A percentile compares a stretch with the other conserved stretches of the same genome.
Conservation (phyloP, 2,888 invertebrate genomes). For the Parnassius mnemosyne region DNA sequence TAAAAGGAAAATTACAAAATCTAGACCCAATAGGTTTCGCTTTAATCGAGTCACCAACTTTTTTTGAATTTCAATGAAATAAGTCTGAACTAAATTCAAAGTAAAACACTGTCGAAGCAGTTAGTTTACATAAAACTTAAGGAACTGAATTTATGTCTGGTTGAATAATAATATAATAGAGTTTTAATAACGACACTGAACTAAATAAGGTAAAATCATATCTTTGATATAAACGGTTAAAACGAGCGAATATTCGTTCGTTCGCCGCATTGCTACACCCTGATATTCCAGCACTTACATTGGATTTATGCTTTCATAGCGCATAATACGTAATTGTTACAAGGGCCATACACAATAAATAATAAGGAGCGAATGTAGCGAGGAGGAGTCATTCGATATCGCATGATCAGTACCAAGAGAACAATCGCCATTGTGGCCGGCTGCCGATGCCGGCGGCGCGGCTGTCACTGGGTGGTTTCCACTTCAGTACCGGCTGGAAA, state of each 20-base stretch:
- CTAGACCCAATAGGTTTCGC: too few relatives aligned
- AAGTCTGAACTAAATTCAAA: too few relatives aligned
- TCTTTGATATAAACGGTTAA: too few relatives aligned
- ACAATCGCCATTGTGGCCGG: slow-evolving; percentile 71
- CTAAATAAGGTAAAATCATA: too few relatives aligned
- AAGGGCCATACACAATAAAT: slow-evolving; percentile 48
- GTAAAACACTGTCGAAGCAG: too few relatives aligned
- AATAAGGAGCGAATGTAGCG: slow-evolving; percentile 47
- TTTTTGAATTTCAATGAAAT: too few relatives aligned
- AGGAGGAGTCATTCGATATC: slow-evolving; percentile 50
- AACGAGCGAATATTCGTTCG: background rate
- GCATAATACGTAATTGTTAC: slow-evolving; percentile 38
- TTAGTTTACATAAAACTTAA: too few relatives aligned
- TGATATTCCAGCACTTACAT: slow-evolving; percentile 11
- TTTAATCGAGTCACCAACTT: too few relatives aligned
- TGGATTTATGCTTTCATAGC: slow-evolving; percentile 23
- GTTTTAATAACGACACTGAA: too few relatives aligned
- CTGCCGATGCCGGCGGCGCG: slow-evolving; percentile 67
- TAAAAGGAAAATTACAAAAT: too few relatives aligned
- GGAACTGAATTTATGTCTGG: too few relatives aligned
- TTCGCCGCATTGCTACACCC: background rate
- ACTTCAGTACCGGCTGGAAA: slow-evolving; percentile 37
- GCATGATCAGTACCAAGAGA: slow-evolving; percentile 49
- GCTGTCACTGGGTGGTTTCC: slow-evolving; percentile 60
- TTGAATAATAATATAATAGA: too few relatives aligned